phyloP scores from a whole-genome alignment of 2,888 invertebrate species.

The Dyspetes luteomarginatus region DNA sequence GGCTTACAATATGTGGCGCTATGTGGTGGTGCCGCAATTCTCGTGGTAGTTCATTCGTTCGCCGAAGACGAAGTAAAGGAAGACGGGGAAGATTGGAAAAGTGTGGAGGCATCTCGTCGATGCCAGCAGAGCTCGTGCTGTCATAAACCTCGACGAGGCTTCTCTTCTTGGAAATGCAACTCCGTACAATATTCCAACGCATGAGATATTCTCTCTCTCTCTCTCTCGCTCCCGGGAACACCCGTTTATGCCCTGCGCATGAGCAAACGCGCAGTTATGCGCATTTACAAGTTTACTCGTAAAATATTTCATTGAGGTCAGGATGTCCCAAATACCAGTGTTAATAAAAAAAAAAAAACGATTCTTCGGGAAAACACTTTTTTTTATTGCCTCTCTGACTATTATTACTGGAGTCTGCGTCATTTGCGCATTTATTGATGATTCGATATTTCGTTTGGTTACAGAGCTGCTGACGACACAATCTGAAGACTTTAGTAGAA shows the following conservation, averaged over 20 bases:
- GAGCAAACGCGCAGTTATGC: constrained; percentile 13
- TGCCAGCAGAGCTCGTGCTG: constrained; percentile 76
- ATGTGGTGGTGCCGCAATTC: constrained; percentile 34
- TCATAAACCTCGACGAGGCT: constrained; percentile 77
- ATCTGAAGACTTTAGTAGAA: constrained; percentile 86
- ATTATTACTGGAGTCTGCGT: not conserved
- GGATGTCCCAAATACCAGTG: constrained; percentile 25
- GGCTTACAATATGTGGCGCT: constrained; percentile 49
- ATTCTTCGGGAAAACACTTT: not conserved
- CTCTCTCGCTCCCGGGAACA: constrained; percentile 39
- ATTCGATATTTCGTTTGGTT: constrained; percentile 78
- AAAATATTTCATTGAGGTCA: constrained; percentile 30
- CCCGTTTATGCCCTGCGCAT: constrained; percentile 46
- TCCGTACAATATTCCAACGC: constrained; percentile 40
- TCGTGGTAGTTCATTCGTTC: constrained; percentile 31
- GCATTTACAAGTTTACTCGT: constrained; percentile 27
- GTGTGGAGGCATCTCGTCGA: constrained; percentile 68
- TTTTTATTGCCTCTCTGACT: not conserved
- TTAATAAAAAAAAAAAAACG: not conserved
- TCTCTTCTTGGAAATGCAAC: constrained; percentile 77
- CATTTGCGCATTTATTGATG: constrained; percentile 1
- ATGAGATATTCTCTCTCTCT: constrained; percentile 25
- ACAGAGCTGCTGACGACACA: constrained; percentile 88
- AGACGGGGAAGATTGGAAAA: no score
- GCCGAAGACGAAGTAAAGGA: constrained; percentile 53